phyloP scores from a whole-genome alignment of 2,797 vertebrate genomes.

The Sarcophilus harrisii region DNA sequence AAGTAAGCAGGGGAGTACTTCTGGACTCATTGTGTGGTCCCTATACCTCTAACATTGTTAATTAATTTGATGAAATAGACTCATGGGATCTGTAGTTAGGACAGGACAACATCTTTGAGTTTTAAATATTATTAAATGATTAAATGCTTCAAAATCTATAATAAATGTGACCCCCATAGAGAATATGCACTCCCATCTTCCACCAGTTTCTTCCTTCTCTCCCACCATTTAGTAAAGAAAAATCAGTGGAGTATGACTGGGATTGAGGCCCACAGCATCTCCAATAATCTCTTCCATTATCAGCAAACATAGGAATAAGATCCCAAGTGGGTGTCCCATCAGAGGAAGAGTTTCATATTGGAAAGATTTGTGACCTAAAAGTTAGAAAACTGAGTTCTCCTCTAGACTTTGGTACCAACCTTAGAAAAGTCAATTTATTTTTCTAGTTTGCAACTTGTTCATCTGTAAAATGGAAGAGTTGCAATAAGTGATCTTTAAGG shows the following conservation, averaged over 20 bases:
- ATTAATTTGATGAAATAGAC: not conserved
- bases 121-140: not conserved
- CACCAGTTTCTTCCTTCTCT: not conserved
- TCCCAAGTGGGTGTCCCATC: not conserved
- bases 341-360: not conserved
- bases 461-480: not conserved
- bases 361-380: not conserved
- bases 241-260: not conserved
- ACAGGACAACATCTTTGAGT: not conserved
- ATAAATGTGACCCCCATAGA: no score
- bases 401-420: not conserved
- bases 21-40: not conserved
- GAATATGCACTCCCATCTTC: not conserved
- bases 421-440: not conserved
- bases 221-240: constrained; percentile 31
- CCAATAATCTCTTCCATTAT: not conserved
- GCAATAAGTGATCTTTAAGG: not conserved
- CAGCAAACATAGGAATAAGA: not conserved
- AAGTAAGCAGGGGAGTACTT: not conserved
- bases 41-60: not conserved
- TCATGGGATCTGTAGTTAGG: not conserved
- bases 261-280: not conserved
- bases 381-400: not conserved
- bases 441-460: not conserved
- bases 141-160: not conserved